phyloP scores from a whole-genome alignment of 2,113 vertebrate species.

The Colossoma macropomum region DNA sequence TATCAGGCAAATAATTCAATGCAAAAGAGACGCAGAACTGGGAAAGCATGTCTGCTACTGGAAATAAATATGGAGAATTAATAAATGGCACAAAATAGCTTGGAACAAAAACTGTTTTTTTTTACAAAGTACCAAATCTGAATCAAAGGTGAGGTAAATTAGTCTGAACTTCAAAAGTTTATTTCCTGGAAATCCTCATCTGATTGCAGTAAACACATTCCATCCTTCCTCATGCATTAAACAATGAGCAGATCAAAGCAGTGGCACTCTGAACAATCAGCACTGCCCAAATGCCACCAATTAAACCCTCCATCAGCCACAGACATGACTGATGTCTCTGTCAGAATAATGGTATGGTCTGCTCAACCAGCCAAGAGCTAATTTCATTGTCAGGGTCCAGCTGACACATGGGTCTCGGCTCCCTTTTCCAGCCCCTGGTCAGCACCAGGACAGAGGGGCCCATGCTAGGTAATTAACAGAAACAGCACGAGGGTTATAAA shows the following conservation, averaged over 20 bases:
- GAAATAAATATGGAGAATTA: not conserved
- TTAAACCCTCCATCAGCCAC: constrained; percentile 56
- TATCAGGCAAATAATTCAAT: not conserved
- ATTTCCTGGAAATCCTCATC: not conserved
- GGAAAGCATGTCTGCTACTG: not conserved
- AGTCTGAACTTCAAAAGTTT: not conserved
- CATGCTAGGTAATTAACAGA: constrained; percentile 30
- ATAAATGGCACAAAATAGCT: not conserved
- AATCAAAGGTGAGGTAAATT: not conserved
- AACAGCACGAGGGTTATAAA: constrained; percentile 19
- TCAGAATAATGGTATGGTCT: constrained; percentile 23
- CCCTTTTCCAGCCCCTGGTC: not conserved
- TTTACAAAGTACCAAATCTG: not conserved
- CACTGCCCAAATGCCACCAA: constrained; percentile 37
- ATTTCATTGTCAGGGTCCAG: constrained; percentile 42
- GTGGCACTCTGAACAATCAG: constrained; percentile 3
- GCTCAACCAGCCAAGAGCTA: constrained; percentile 41
- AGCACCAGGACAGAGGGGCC: constrained; percentile 29
- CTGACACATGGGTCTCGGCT: constrained; percentile 17
- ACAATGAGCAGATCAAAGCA: constrained; percentile 20
- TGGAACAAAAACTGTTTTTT: not conserved
- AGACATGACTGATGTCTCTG: constrained; percentile 32
- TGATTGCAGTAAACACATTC: constrained; percentile 15
- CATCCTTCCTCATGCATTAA: not conserved
- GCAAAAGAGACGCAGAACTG: not conserved